These are phyloP conservation scores for Cremastinae sp. DNA, from an alignment of 2,888 invertebrate genomes.

Conservation along the genomic window DNA sequence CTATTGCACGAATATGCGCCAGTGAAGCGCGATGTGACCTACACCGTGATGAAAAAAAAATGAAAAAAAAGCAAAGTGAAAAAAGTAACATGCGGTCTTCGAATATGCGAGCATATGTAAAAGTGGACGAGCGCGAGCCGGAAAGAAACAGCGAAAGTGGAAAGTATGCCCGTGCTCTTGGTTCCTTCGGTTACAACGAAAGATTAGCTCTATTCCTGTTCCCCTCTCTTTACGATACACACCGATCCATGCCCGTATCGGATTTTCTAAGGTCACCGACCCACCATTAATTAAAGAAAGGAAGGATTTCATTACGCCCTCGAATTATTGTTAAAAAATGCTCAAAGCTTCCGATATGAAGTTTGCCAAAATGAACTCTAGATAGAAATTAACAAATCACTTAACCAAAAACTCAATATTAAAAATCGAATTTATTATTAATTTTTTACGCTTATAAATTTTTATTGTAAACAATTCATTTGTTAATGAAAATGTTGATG, in stretches of 20 bases:
- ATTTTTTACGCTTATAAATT: too few relatives aligned
- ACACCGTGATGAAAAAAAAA: conserved; percentile 10
- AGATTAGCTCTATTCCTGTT: conserved; percentile 68
- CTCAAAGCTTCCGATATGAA: too few relatives aligned
- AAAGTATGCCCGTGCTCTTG: conserved; percentile 58
- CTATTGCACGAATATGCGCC: conserved; percentile 15
- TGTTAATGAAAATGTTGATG: too few relatives aligned
- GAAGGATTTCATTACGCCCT: conserved; percentile 19
- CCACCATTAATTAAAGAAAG: conserved; percentile 35
- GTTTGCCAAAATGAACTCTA: too few relatives aligned
- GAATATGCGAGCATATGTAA: conserved; percentile 19
- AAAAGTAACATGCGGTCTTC: too few relatives aligned
- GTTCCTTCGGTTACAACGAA: conserved; percentile 70
- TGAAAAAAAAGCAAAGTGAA: conserved; percentile 19
- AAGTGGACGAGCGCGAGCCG: conserved; percentile 15
- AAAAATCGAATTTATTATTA: too few relatives aligned
- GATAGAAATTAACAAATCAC: too few relatives aligned
- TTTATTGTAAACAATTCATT: too few relatives aligned
- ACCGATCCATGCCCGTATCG: too few relatives aligned
- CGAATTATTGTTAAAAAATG: too few relatives aligned
- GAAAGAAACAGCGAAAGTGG: conserved; percentile 50
- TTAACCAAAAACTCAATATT: too few relatives aligned
- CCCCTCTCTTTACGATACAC: conserved; percentile 13
- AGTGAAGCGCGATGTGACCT: conserved; percentile 26
- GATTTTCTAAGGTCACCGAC: conserved; percentile 60